Evolutionary conservation across 2,113 vertebrate species (phyloP).

Genomic region (Cyanocitta stelleri): DNA sequence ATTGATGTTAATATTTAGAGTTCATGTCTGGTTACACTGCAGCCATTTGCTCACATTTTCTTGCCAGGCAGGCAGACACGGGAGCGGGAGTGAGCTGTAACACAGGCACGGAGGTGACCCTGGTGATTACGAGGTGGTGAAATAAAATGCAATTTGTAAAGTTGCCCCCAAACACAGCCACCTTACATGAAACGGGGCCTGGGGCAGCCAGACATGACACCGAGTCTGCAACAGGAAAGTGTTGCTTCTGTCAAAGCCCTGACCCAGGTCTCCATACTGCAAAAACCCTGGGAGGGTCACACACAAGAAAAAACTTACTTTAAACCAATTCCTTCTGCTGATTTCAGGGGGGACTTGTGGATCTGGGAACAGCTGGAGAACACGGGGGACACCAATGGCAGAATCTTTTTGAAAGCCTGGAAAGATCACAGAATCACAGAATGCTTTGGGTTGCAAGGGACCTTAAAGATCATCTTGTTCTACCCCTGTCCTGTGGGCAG

Average conservation of each 20-base stretch:
- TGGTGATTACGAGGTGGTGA: not conserved
- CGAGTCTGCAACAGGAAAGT: no score
- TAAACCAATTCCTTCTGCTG: not conserved
- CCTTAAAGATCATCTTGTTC: not conserved
- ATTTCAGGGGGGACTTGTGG: not conserved
- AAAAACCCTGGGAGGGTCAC: not conserved
- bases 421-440: not conserved
- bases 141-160: not conserved
- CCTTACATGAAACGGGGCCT: not conserved
- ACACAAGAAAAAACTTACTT: not conserved
- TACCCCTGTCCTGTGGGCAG: not conserved
- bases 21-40: slow-evolving; percentile 20
- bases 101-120: not conserved
- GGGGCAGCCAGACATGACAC: not conserved
- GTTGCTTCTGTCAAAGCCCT: not conserved
- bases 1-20: slow-evolving; percentile 65
- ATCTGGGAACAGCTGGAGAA: not conserved
- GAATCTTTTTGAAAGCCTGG: not conserved
- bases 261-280: not conserved
- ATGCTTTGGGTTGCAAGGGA: not conserved
- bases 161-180: not conserved
- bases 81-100: not conserved
- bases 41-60: slow-evolving; percentile 43
- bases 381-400: not conserved
- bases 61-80: not conserved